Base-by-base conservation (phyloP, 2,797 vertebrate genomes). In the Ara ararauna region DNA sequence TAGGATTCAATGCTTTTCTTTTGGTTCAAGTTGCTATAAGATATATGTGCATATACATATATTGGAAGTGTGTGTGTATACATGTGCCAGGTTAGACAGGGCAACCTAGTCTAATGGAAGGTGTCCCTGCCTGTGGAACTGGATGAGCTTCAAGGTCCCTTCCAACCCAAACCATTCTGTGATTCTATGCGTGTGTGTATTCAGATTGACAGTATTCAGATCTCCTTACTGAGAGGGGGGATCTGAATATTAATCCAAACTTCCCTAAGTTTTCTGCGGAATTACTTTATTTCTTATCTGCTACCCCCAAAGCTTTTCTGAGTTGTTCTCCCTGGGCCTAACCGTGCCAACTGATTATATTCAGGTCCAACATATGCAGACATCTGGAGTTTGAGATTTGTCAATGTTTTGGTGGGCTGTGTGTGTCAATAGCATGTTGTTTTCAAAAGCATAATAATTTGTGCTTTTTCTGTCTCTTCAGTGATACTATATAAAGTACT, bases 11-110 rank as follows among this genome's bases (percentile, higher is more conserved):
- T 4, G 10, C 10, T 75, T 13, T 86, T 32, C 34, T 65, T 85
- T 65, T 61, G 36, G 12, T 51, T 61, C 61, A 22, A 60, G 77
- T 60, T 70, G 20, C 22, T 54, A 1, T 16, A 48, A 38, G 8
- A 15, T 17, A 13, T 11, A 11, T 4, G 9, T 12, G 26, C 11
- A 12, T 21, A 27, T 16, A 12, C 11, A 26, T 8, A 11, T 6
- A 10, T 3, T 17, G 15, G 23, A 16, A 16, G 3, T 5, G 3
- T 34, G 7, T 58, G 3, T 32, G 1, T 29, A 2, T 38, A 3
- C 18, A 4, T 65, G 6, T 58, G 34, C 34, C 15, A 24, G 56
- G 34, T 36, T 36, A 36, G 34, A 60, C 56, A 60, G 58, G 56
- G 34, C 58, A 60, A 60, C 23, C 23, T 60, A 16, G 58, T 60